These are phyloP conservation scores for Hirtodrosophila alboralis DNA, from an alignment of 2,888 invertebrate genomes.

Conservation along the genomic window DNA sequence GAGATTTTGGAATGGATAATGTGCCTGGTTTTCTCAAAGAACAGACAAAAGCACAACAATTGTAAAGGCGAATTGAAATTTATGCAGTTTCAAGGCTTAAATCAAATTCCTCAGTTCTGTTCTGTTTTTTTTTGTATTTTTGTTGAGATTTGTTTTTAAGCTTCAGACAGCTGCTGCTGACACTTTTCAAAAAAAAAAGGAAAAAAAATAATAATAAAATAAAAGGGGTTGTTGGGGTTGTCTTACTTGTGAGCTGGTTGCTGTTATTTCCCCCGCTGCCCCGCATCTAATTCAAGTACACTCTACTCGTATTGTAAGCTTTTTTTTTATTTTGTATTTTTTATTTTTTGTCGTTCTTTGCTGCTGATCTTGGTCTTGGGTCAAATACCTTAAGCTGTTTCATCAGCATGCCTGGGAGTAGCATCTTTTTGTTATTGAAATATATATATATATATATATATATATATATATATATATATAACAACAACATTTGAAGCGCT, in stretches of 20 bases:
- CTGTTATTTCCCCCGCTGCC: not conserved
- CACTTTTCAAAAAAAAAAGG: slow-evolving; percentile 28
- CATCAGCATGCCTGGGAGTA: slow-evolving; percentile 35
- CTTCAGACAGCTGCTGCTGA: slow-evolving; percentile 40
- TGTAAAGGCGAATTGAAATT: slow-evolving; percentile 24
- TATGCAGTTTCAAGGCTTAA: slow-evolving; percentile 26
- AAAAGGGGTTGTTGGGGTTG: slow-evolving; percentile 33
- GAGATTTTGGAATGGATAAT: slow-evolving; percentile 26
- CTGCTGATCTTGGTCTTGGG: too few relatives aligned
- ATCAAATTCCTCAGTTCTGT: not conserved
- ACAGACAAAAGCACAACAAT: slow-evolving; percentile 13
- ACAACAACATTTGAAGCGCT: slow-evolving; percentile 42
- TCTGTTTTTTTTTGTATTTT: not conserved
- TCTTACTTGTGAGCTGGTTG: not conserved
- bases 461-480: not conserved
- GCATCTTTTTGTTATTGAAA: slow-evolving; percentile 60
- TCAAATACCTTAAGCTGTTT: slow-evolving; percentile 67
- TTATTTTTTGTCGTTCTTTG: slow-evolving; percentile 50
- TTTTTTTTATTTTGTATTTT: slow-evolving; percentile 19
- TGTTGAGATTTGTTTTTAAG: slow-evolving; percentile 25
- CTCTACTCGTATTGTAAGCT: slow-evolving; percentile 8
- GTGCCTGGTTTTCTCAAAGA: slow-evolving; percentile 11
- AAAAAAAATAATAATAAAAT: too few relatives aligned
- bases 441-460: slow-evolving; percentile 8
- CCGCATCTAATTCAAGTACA: not conserved